These are phyloP conservation scores for Hippocampus zosterae DNA, from an alignment of 2,113 vertebrate species.

Conservation along the genomic window DNA sequence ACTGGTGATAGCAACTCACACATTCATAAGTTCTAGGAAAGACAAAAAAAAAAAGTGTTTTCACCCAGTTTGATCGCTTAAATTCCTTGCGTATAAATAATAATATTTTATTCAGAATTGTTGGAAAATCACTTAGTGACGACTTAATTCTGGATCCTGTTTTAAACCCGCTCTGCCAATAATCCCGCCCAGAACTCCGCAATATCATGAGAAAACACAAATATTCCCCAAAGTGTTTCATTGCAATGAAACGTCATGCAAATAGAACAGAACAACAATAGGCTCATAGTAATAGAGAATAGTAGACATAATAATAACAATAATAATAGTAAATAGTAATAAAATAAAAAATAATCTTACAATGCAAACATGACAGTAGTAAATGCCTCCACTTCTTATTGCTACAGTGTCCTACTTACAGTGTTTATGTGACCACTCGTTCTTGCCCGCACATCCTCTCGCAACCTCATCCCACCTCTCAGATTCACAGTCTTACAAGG, in stretches of 20 bases:
- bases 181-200: constrained; percentile 39
- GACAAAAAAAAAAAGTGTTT: constrained; percentile 13
- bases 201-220: constrained; percentile 71
- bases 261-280: constrained; percentile 76
- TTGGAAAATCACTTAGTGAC: constrained; percentile 46
- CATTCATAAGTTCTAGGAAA: constrained; percentile 53
- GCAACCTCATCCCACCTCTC: constrained; percentile 51
- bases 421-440: constrained; percentile 62
- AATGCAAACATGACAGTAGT: constrained; percentile 81
- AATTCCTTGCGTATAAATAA: constrained; percentile 61
- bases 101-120: constrained; percentile 62
- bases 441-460: constrained; percentile 48
- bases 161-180: constrained; percentile 46
- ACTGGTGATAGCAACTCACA: constrained; percentile 46
- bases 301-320: constrained; percentile 71
- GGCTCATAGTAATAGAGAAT: constrained; percentile 74
- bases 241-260: constrained; percentile 76
- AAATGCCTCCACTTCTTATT: constrained; percentile 80
- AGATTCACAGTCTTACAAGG: constrained; percentile 76
- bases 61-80: constrained; percentile 44
- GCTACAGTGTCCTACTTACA: constrained; percentile 79
- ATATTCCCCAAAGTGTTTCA: constrained; percentile 68
- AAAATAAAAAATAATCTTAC: constrained; percentile 76
- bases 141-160: constrained; percentile 46
- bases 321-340: constrained; percentile 73